A percentile compares a stretch with the other conserved stretches of the same genome.
Evolutionary conservation across 1,140 invertebrate species (phyloP).

Genomic region (Myzus persicae): DNA sequence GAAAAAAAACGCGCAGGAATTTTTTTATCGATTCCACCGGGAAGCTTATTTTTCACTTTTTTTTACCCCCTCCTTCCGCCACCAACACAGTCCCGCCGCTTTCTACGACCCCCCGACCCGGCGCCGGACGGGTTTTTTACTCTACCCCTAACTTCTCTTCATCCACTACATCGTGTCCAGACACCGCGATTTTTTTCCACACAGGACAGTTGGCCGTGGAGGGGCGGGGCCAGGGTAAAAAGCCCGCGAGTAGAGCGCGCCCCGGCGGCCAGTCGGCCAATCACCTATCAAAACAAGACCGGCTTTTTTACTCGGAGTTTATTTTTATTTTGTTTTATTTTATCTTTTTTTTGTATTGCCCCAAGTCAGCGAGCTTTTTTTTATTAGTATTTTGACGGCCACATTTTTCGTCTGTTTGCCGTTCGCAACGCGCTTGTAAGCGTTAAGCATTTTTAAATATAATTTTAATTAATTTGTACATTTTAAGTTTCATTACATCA

Average conservation of each 20-base stretch:
- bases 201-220: background rate
- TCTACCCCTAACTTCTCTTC: background rate
- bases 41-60: slow-evolving; percentile 55
- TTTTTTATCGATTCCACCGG: slow-evolving; percentile 57
- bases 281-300: slow-evolving; percentile 54
- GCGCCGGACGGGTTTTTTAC: slow-evolving; percentile 16
- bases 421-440: slow-evolving; percentile 12
- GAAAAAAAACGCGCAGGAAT: slow-evolving; percentile 58
- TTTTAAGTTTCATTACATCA: background rate
- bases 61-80: background rate
- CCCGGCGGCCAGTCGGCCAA: slow-evolving; percentile 24
- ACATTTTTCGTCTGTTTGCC: slow-evolving; percentile 13
- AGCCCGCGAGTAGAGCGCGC: slow-evolving; percentile 43
- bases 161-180: slow-evolving; percentile 22
- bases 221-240: slow-evolving; percentile 38
- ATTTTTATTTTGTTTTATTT: slow-evolving; percentile 27
- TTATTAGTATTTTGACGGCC: slow-evolving; percentile 46
- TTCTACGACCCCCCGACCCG: background rate
- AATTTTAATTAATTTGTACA: slow-evolving; percentile 2
- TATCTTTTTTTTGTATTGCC: slow-evolving; percentile 1
- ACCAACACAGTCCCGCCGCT: background rate
- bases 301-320: slow-evolving; percentile 41
- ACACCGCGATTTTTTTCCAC: slow-evolving; percentile 48
- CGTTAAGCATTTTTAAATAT: background rate
- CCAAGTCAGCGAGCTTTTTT: slow-evolving; percentile 12